Evolutionary conservation across 2,797 vertebrate genomes (phyloP).

Genomic region (Enoplosus armatus): DNA sequence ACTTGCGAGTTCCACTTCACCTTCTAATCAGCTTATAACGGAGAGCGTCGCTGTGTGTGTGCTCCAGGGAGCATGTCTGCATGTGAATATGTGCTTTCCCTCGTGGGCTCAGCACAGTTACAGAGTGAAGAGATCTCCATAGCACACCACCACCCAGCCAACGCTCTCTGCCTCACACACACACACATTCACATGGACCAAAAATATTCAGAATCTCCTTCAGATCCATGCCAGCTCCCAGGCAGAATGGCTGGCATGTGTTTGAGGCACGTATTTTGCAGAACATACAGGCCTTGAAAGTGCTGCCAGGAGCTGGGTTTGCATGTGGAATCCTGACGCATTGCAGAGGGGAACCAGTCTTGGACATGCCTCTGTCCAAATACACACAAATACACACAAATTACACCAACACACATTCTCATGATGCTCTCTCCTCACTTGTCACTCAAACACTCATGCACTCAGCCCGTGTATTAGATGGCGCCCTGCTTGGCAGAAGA

Average conservation of each 20-base stretch:
- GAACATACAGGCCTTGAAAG: conserved; percentile 36
- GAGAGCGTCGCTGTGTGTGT: conserved; percentile 10
- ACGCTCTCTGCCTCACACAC: background rate
- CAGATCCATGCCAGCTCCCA: conserved; percentile 38
- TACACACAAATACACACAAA: conserved; percentile 13
- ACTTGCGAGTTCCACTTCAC: too few relatives aligned
- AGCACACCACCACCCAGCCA: conserved; percentile 11
- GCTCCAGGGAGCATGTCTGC: background rate
- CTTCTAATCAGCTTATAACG: background rate
- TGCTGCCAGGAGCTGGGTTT: conserved; percentile 49
- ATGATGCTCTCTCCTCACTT: conserved; percentile 8
- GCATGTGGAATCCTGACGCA: conserved; percentile 55
- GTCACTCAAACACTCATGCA: conserved; percentile 30
- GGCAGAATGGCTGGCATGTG: conserved; percentile 52
- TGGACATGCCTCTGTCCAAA: conserved; percentile 23
- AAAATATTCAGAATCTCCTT: conserved; percentile 40
- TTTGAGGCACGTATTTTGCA: conserved; percentile 36
- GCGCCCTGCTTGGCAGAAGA: conserved; percentile 61
- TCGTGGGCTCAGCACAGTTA: conserved; percentile 11
- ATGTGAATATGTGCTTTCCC: conserved; percentile 1
- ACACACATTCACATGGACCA: background rate
- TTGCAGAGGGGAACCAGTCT: conserved; percentile 52
- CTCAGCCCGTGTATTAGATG: conserved; percentile 42
- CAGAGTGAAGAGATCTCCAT: conserved; percentile 18
- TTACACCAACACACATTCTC: conserved; percentile 5